phyloP scores from a whole-genome alignment of 2,888 invertebrate species.

The Watsonalla cultraria region DNA sequence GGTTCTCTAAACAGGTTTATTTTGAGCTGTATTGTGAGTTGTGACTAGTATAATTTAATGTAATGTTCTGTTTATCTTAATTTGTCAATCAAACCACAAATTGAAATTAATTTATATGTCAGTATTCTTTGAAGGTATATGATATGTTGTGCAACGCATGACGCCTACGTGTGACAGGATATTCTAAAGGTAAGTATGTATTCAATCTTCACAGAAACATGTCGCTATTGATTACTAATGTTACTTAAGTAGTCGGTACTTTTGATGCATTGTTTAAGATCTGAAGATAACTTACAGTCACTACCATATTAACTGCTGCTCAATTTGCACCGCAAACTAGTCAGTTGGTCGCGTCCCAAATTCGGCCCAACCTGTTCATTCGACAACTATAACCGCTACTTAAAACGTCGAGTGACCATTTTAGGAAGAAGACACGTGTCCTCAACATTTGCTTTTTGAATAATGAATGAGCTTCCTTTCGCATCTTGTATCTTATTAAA shows the following conservation, averaged over 20 bases:
- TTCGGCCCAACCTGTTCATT: conserved; percentile 46
- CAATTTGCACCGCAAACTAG: background rate
- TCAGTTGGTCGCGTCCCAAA: conserved; percentile 28
- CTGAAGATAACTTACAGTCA: background rate
- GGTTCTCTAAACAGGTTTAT: conserved; percentile 31
- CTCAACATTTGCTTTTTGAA: conserved; percentile 32
- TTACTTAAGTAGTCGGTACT: background rate
- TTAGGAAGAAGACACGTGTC: conserved; percentile 37
- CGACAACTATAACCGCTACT: conserved; percentile 38
- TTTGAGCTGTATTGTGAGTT: conserved; percentile 20
- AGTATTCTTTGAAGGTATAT: background rate
- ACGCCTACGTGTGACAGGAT: background rate
- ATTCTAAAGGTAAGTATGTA: background rate
- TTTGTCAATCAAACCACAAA: conserved; percentile 12
- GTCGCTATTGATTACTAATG: background rate
- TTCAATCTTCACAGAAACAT: background rate
- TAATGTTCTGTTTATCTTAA: conserved; percentile 9
- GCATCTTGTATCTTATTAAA: conserved; percentile 8
- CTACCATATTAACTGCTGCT: conserved; percentile 19
- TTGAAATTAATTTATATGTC: background rate
- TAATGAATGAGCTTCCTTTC: conserved; percentile 28
- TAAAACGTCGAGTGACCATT: conserved; percentile 26
- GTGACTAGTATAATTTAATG: conserved; percentile 5
- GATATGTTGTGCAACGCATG: background rate
- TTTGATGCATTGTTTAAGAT: background rate